phyloP scores from a whole-genome alignment of 2,888 invertebrate species.

The Agriotes lineatus region DNA sequence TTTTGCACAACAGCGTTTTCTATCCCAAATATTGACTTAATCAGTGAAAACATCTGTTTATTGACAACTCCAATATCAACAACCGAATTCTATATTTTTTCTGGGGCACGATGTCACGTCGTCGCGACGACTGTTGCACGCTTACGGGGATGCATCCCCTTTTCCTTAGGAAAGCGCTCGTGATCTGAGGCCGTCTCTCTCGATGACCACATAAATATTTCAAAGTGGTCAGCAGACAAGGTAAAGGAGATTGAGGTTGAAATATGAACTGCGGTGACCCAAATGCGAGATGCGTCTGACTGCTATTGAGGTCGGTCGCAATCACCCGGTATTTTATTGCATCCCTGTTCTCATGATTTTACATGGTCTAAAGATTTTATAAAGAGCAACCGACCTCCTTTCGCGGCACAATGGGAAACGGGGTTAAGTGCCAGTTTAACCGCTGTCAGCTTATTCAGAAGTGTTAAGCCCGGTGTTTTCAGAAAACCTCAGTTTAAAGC shows the following conservation, averaged over 20 bases:
- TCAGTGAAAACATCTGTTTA: too few species aligned
- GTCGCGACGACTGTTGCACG: too few species aligned
- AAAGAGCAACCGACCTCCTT: slow-evolving; percentile 20
- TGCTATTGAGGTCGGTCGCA: slow-evolving; percentile 37
- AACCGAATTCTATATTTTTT: too few species aligned
- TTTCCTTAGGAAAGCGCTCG: neutral
- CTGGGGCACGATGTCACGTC: too few species aligned
- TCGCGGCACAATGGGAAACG: neutral
- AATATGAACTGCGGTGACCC: slow-evolving; percentile 38
- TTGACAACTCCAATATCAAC: too few species aligned
- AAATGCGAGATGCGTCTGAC: slow-evolving; percentile 35
- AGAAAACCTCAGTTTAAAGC: too few species aligned
- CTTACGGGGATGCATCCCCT: too few species aligned
- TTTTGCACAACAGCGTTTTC: too few species aligned
- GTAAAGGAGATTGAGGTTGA: slow-evolving; percentile 38
- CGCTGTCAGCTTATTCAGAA: neutral
- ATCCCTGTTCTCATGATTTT: slow-evolving; percentile 13
- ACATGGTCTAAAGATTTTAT: slow-evolving; percentile 15
- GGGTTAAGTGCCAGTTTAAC: slow-evolving; percentile 9
- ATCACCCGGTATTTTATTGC: slow-evolving; percentile 35
- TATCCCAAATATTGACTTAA: too few species aligned
- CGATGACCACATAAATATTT: slow-evolving; percentile 24
- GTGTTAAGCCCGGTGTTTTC: neutral
- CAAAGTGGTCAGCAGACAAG: slow-evolving; percentile 31
- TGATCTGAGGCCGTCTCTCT: slow-evolving; percentile 13